These are phyloP conservation scores for Magallana nippona DNA, from an alignment of 2,888 invertebrate genomes.

Conservation along the genomic window DNA sequence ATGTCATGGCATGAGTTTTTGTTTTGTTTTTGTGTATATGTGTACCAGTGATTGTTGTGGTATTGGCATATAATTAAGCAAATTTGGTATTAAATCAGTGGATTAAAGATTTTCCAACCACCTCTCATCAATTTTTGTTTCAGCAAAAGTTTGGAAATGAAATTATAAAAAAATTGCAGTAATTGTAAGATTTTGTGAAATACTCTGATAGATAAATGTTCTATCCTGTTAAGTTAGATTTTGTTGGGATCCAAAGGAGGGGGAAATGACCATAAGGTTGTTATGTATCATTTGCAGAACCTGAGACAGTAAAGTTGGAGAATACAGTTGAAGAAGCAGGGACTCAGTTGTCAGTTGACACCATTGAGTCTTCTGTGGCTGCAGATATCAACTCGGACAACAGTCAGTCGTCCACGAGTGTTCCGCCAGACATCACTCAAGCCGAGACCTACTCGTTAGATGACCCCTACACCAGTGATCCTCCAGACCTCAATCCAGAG, in stretches of 20 bases:
- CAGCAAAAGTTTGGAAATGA: no score
- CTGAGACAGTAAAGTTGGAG: constrained; percentile 33
- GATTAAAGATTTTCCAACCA: no score
- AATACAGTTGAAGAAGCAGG: constrained; percentile 33
- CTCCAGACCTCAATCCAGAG: constrained; percentile 52
- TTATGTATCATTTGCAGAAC: constrained; percentile 9
- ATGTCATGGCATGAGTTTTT: no score
- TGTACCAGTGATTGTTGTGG: no score
- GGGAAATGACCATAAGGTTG: neutral
- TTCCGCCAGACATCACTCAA: constrained; percentile 51
- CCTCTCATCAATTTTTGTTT: no score
- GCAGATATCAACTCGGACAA: constrained; percentile 51
- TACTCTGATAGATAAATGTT: no score
- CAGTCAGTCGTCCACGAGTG: constrained; percentile 50
- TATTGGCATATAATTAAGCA: no score
- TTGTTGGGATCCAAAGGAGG: neutral
- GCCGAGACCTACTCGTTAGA: constrained; percentile 43
- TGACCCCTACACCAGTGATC: constrained; percentile 47
- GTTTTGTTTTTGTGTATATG: no score
- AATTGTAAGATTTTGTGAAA: no score
- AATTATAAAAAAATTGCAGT: no score
- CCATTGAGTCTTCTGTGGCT: constrained; percentile 17
- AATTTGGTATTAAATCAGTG: no score
- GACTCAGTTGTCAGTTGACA: constrained; percentile 25
- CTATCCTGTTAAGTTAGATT: neutral